Conservation (phyloP, 1,140 invertebrate species). For the Aphis craccivora region DNA sequence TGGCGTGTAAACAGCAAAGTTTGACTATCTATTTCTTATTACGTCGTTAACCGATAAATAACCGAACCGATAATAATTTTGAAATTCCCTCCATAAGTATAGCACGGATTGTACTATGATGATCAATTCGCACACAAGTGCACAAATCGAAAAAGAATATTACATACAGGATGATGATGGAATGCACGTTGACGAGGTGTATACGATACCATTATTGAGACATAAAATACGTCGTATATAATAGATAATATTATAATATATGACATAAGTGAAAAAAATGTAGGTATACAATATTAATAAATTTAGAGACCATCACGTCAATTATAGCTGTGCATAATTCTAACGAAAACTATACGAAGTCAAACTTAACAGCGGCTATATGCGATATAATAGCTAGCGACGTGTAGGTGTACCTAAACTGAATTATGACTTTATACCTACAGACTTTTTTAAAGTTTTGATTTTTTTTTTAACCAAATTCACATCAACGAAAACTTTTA, state of each 20-base stretch:
- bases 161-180: neutral
- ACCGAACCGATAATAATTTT: neutral
- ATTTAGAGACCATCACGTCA: neutral
- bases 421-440: too few species aligned
- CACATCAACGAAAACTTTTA: neutral
- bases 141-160: neutral
- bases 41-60: slow-evolving; percentile 8
- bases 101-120: neutral
- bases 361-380: neutral
- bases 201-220: neutral
- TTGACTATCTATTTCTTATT: slow-evolving; percentile 35
- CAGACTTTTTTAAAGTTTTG: too few species aligned
- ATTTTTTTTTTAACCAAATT: neutral
- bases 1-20: neutral
- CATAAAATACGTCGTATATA: neutral
- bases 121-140: neutral
- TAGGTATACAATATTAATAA: neutral
- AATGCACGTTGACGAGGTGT: neutral
- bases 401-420: neutral
- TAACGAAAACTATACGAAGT: neutral
- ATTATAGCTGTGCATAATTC: neutral
- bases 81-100: neutral
- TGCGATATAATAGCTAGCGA: neutral
- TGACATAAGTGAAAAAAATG: too few species aligned
- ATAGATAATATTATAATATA: too few species aligned